Evolutionary conservation across 2,797 vertebrate species (phyloP), one percentile per base, ranked within the genome.

Genomic region (Artibeus lituratus): DNA sequence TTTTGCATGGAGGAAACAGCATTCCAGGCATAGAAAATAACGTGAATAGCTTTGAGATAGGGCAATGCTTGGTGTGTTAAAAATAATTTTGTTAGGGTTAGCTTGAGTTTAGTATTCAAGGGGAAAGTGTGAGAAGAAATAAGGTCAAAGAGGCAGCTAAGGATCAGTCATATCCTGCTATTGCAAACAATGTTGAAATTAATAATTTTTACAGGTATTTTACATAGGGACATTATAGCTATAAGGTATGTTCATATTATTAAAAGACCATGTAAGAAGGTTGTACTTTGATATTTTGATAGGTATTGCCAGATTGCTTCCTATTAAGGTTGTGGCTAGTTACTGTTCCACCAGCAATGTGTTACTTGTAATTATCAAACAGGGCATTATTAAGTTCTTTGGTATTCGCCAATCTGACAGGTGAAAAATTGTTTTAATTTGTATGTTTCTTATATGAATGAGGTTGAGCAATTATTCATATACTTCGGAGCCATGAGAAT

Each of bases 351-450:
- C n/a, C 22, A 57, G 44, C 14, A 76, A 74, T 47, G 16, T 83
- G 21, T 86, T 82, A 62, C 47, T 87, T 91, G 55, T 3, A 57
- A 77, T 87, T 51, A 74, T 87, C 87, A 89, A 70, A 55, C 10
- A 87, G 22, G 42, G 35, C 65, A 26, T 83, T 83, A 89, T 44
- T 51, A 70, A 93, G 81, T n/a, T 37, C 26, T 39, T 12, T 72
- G 49, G 37, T 90, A 65, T 96, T 93, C 91, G 35, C n/a, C 80
- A 55, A 32, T 93, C 44, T 57, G 62, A 80, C 82, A 91, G 59
- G 70, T 76, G 18, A 65, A 70, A 93, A 59, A 35, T 67, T 42
- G 26, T 72, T 93, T 62, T 78, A 76, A 89, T 95, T 59, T 94
- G n/a, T 49, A 82, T 70, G 44, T 80, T 70, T 84, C 55, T 89